Base-by-base conservation (phyloP, 2,113 vertebrate genomes). In the Glaucomys volans region DNA sequence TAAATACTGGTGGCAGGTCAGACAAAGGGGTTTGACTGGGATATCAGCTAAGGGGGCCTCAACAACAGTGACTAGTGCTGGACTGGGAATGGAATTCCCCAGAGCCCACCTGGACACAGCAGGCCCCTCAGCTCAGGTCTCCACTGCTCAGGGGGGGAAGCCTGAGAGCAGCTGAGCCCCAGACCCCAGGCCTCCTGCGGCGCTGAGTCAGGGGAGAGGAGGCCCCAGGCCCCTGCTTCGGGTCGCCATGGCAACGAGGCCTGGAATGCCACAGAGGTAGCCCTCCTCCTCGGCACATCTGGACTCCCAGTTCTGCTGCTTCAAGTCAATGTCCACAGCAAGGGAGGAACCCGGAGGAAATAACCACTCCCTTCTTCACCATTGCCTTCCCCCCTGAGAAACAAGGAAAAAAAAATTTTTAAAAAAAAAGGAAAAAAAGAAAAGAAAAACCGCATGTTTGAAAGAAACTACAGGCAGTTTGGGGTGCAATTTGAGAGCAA, bases 221-320 rank as follows among this genome's bases (percentile, higher is more conserved):
- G 96, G 97, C 96, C 97, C 95, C 97, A 89, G 93, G 91, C 97
- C 97, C 97, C 96, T 94, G 97, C 96, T 97, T 97, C 77, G 2
- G 96, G 98, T 97, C 97, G 12, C 97, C 97, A 97, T 97, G 98
- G 96, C 97, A 97, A 98, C 97, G 84, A 97, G 96, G 95, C 91
- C 97, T 97, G 97, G 97, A 96, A 92, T 95, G 96, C 96, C 95
- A 92, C 97, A 52, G 93, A 91, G 87, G 96, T 97, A 96, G 95
- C 96, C 81, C 80, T 96, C 97, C 92, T 96, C 95, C 97, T 95
- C 87, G 24, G 96, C 97, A 97, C 97, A 90, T 97, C 96, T 57
- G 97, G 97, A 97, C 96, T 97, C 93, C 76, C 94, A 90, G 91
- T 74, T 96, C 96, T 96, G 89, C 97, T 92, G 94, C 97, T 86